Evolutionary conservation across 2,888 invertebrate genomes (phyloP).

Genomic region (Eilema sororculum): DNA sequence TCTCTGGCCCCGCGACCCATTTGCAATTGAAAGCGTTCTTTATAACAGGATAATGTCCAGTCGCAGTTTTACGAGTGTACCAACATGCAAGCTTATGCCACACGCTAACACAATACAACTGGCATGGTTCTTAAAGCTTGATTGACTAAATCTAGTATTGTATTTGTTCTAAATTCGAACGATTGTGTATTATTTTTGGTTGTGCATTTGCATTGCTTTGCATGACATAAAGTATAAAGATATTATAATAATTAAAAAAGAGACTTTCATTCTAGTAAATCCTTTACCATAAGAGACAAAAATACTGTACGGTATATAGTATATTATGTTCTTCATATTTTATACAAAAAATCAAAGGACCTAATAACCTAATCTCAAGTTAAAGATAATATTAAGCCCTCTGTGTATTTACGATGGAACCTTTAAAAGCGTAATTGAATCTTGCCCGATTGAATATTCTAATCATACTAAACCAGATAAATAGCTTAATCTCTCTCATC

Average conservation of each 20-base stretch:
- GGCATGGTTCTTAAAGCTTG: no score
- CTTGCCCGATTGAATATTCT: constrained; percentile 40
- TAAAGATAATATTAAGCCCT: constrained; percentile 35
- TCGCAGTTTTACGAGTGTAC: constrained; percentile 72
- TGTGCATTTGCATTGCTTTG: no score
- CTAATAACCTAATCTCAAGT: constrained; percentile 14
- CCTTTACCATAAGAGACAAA: background rate
- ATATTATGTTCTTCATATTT: background rate
- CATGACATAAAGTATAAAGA: no score
- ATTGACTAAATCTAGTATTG: no score
- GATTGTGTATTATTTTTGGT: no score
- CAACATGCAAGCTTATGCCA: constrained; percentile 21
- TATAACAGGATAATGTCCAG: constrained; percentile 79
- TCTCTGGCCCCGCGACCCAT: constrained; percentile 77
- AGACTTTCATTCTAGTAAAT: no score
- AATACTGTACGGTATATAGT: background rate
- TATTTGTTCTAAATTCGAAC: no score
- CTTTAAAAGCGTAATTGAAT: constrained; percentile 46
- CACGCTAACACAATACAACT: constrained; percentile 11
- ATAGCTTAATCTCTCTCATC: constrained; percentile 51
- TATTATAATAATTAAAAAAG: no score
- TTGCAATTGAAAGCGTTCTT: constrained; percentile 85
- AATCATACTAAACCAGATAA: constrained; percentile 49
- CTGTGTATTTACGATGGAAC: constrained; percentile 32
- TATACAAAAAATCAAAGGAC: background rate